Evolutionary conservation across 2,888 invertebrate genomes (phyloP), one percentile per base, ranked within the genome.

Genomic region (Melangyna quadrimaculata): DNA sequence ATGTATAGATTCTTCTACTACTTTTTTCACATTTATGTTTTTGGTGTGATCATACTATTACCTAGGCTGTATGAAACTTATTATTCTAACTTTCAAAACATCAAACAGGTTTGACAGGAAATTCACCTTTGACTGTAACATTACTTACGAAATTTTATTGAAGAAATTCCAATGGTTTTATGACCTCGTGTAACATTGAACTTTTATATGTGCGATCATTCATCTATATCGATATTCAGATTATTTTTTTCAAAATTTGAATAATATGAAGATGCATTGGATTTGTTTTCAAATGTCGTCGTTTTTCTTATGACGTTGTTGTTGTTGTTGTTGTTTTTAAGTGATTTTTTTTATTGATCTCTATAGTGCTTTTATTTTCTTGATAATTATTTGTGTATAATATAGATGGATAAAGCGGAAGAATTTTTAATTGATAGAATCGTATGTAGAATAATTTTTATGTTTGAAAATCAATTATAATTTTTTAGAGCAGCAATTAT

Each of bases 101-200:
- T n/a, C n/a, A n/a, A n/a, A n/a, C 8, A 43, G 1, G 12, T 12
- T 57, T 1, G 29, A 35, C 32, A 32, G 7, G 22, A 22, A 1
- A 59, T 59, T 22, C 1, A 22, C 59, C 35, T 59, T 59, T 59
- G 35, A 22, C 14, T 17, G 7, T 7, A 10, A 3, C 0, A 2
- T 24, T 32, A 12, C 14, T 32, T 63, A 37, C 51, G 14, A 9
- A 22, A 14, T 61, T 40, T 37, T 53, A 74, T 40, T 19, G 7
- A 19, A 40, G 51, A 53, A 65, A 79, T 75, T 79, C 71, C 84
- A 10, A 71, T 55, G 71, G 70, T 71, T 73, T 67, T 55, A 48
- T 29, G 70, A 78, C 53, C 70, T 37, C 65, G 53, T 75, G 80
- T 61, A 80, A 84, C 75, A 84, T 79, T 84, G 84, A 79, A 79